Evolutionary conservation across 1,140 invertebrate species (phyloP).

Genomic region (Hyphantria cunea): DNA sequence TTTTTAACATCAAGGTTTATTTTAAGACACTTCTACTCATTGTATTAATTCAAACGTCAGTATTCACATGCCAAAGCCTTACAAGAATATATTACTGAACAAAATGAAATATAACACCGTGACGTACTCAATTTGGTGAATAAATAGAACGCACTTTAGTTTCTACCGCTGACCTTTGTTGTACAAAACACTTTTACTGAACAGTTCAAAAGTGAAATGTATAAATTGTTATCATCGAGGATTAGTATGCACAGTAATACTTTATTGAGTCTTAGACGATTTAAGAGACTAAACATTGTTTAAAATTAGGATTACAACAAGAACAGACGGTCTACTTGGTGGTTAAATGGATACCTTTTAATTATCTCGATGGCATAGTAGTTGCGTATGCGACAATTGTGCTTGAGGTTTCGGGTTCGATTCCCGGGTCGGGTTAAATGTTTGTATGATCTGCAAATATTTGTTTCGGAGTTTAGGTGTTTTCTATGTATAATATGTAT

Average conservation of each 20-base stretch:
- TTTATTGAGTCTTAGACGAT: slow-evolving; percentile 41
- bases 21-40: slow-evolving; percentile 7
- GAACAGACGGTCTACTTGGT: too few species aligned
- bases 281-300: too few species aligned
- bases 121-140: slow-evolving; percentile 12
- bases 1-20: too few species aligned
- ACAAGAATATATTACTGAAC: slow-evolving; percentile 31
- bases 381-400: too few species aligned
- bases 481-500: too few species aligned
- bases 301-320: too few species aligned
- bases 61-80: slow-evolving; percentile 12
- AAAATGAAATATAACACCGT: slow-evolving; percentile 18
- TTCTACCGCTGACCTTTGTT: slow-evolving; percentile 41
- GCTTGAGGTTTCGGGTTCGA: too few species aligned
- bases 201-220: slow-evolving; percentile 49
- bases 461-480: too few species aligned
- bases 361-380: too few species aligned
- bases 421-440: too few species aligned
- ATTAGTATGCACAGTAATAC: slow-evolving; percentile 64
- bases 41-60: slow-evolving; percentile 17
- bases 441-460: too few species aligned
- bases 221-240: slow-evolving; percentile 59
- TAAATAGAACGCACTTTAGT: slow-evolving; percentile 27
- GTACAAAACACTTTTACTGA: slow-evolving; percentile 49
- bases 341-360: too few species aligned